Base-by-base conservation (phyloP, 37 sponge, comb jelly and placozoan species). In the Halichondria panicea region DNA sequence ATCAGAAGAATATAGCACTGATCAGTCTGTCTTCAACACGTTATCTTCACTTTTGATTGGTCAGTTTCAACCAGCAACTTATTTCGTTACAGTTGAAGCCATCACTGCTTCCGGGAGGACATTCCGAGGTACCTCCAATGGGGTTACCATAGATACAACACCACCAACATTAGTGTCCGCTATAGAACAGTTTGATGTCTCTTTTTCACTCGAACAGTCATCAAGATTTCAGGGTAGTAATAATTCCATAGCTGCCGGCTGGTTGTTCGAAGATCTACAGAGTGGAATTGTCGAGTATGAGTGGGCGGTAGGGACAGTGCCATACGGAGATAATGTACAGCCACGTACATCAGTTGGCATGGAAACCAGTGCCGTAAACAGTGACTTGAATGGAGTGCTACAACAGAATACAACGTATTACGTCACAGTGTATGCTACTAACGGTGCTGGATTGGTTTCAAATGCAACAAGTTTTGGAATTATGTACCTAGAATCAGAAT, bases 271-370 rank as follows among this genome's bases (percentile, higher is more conserved):
- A 40, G 94, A 93, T 66, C 59, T 32, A 5, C 78, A 88, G 50
- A 93, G 93, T 71, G 80, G 75, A 22, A 78, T 93, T n/a, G 66
- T 66, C 19, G 86, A 85, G n/a, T 89, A 93, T 66, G 28, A 46
- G 24, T 93, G 93, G 93, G 86, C 86, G 7, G 82, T 93, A 34
- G 93, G 93, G 8, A 82, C 71, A 1, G 6, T 28, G 12, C 77
- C 84, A 0, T 71, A 45, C 34, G 59, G 32, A 0, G 25, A 61
- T 11, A 83, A 93, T 43, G 40, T 89, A 19, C 89, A 89, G 50
- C 11, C 31, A 5, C 73, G 66, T 42, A 55, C 32, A 2, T 78
- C 79, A 37, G 87, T 88, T 3, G 93, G 90, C 12, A 33, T 60
- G 25, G 42, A 53, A 34, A 81, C 73, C 30, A 35, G 30, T 34